Base-by-base conservation (phyloP, 1,140 invertebrate genomes). In the Temnothorax curvispinosus region DNA sequence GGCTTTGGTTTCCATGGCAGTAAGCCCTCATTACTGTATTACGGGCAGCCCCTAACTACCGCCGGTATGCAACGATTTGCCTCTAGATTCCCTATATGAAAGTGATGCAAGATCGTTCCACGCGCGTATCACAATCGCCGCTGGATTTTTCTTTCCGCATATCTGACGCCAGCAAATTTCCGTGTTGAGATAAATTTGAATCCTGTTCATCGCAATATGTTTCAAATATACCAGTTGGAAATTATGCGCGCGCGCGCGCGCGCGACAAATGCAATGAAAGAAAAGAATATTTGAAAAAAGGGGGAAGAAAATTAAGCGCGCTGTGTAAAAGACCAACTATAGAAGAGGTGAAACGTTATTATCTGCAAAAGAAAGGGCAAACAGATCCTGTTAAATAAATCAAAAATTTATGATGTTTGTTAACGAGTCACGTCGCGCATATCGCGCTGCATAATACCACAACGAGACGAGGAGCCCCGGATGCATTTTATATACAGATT, bases 11-110 rank as follows among this genome's bases (percentile, higher is more conserved):
- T 95, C 95, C 94, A 95, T 95, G 94, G 94, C 94, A 95, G 94
- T 95, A 95, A 95, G 94, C 94, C 93, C 94, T 95, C 94, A 95
- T 95, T 95, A 95, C 94, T 95, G 94, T 94, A 95, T 95, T 95
- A 95, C 94, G 92, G 93, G 92, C 91, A 93, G 92, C 94, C 94
- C 93, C 94, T 93, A 94, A 95, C 94, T 95, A 95, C 92, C 93
- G 92, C 92, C 93, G 92, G 92, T 94, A 94, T 93, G 92, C 93
- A 93, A 93, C 93, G 92, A 92, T 93, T 92, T 94, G 92, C 91
- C 90, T 92, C 92, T 87, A 90, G 91, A 93, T 89, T 81, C 88
- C 89, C 90, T 72, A 92, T 78, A 90, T 82, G 90, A 84, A 76
- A 84, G 85, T 86, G 85, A 75, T 77, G 88, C 86, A 86, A 91